Evolutionary conservation across 2,888 invertebrate genomes (phyloP).

Genomic region (Tolmerus cingulatus): DNA sequence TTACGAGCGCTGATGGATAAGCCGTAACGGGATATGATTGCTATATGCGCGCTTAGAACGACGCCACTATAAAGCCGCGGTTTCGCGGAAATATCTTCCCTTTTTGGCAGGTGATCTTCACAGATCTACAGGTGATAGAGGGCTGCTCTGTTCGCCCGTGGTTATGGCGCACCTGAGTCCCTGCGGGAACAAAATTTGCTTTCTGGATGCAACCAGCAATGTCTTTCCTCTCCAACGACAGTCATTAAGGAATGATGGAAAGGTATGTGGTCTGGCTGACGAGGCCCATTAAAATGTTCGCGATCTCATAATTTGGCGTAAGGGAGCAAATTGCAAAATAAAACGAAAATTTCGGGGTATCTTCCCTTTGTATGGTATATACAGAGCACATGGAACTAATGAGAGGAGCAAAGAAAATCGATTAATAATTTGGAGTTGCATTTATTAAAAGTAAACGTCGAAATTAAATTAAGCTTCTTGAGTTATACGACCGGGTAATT

Average conservation of each 20-base stretch:
- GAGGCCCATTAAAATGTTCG: not conserved
- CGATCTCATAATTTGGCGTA: not conserved
- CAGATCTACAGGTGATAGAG: slow-evolving; percentile 31
- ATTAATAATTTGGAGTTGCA: not conserved
- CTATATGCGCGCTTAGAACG: not conserved
- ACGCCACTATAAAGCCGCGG: not conserved
- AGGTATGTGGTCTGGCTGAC: not conserved
- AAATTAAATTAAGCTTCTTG: not conserved
- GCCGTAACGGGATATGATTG: slow-evolving; percentile 6
- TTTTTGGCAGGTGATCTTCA: slow-evolving; percentile 7
- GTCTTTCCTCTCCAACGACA: not conserved
- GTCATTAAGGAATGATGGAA: not conserved
- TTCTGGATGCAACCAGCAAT: not conserved
- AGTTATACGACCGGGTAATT: not conserved
- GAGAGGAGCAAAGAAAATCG: not conserved
- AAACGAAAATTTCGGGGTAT: not conserved
- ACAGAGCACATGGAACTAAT: not conserved
- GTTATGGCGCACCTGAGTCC: not conserved
- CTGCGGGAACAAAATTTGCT: not conserved
- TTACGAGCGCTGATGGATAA: not conserved
- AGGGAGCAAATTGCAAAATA: not conserved
- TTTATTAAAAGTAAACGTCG: not conserved
- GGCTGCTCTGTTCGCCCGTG: not conserved
- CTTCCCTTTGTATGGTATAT: no score
- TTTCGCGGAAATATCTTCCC: not conserved